Evolutionary conservation across 2,888 invertebrate genomes (phyloP).

Genomic region (Willowsia nigromaculata): DNA sequence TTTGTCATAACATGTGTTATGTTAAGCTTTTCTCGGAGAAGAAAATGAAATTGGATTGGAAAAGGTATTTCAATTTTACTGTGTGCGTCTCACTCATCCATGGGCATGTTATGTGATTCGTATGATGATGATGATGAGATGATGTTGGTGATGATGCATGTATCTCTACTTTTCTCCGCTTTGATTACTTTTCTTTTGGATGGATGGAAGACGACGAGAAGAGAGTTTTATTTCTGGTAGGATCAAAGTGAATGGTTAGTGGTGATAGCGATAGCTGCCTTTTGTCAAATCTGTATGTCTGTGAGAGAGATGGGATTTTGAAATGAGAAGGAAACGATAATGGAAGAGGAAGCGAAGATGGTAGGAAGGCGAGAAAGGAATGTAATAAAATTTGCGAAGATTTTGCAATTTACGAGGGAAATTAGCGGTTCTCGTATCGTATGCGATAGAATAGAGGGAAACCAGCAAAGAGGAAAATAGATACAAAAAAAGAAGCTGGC

Average conservation of each 20-base stretch:
- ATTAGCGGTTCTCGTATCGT: no score
- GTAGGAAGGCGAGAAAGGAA: not conserved
- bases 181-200: not conserved
- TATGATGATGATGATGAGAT: not conserved
- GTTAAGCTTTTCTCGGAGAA: not conserved
- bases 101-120: not conserved
- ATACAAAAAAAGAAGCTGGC: not conserved
- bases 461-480: not conserved
- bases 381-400: not conserved
- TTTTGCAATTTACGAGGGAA: not conserved
- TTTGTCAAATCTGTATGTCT: not conserved
- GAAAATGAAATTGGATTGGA: not conserved
- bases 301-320: not conserved
- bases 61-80: conserved; percentile 14
- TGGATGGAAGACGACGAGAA: not conserved
- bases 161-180: not conserved
- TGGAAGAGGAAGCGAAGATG: no score
- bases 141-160: not conserved
- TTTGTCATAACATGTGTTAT: conserved; percentile 21
- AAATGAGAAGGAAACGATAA: not conserved
- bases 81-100: not conserved
- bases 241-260: not conserved
- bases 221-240: not conserved
- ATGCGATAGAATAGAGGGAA: not conserved
- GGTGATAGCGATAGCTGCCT: not conserved